Conservation (phyloP, 2,113 vertebrate genomes). For the Hoplias malabaricus region DNA sequence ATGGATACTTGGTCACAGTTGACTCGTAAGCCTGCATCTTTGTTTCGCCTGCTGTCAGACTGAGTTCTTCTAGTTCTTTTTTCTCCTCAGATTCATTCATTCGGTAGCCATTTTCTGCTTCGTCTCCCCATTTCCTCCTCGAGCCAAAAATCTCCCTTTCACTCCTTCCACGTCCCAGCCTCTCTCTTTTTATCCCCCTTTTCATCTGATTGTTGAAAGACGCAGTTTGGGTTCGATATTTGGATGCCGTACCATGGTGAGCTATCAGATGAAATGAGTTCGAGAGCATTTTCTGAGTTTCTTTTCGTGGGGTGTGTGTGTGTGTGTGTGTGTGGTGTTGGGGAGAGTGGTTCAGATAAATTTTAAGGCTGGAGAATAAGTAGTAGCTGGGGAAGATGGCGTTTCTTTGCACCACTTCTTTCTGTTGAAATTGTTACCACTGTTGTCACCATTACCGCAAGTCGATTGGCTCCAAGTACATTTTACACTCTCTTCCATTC, state of each 20-base stretch:
- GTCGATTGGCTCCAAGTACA: conserved; percentile 2
- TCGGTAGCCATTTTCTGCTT: background rate
- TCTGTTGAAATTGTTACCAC: background rate
- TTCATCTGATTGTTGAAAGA: background rate
- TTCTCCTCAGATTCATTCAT: background rate
- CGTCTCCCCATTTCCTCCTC: background rate
- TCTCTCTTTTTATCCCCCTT: background rate
- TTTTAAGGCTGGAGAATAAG: background rate
- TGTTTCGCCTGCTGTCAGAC: background rate
- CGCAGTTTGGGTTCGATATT: background rate
- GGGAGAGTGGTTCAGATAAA: background rate
- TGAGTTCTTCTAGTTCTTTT: background rate
- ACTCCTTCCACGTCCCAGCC: background rate
- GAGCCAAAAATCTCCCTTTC: background rate
- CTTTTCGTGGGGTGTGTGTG: background rate
- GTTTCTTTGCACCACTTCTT: background rate
- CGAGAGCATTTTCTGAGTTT: background rate
- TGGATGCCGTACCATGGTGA: too few relatives aligned
- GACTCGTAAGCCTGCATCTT: background rate
- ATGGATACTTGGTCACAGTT: background rate
- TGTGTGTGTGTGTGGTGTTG: too few relatives aligned
- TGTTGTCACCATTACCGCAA: background rate
- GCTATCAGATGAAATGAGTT: background rate
- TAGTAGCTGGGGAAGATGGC: background rate
- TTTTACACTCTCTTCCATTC: conserved; percentile 30